Evolutionary conservation across 1,140 invertebrate species (phyloP), one percentile per base, ranked within the genome.

Genomic region (Zaprionus nigranus): DNA sequence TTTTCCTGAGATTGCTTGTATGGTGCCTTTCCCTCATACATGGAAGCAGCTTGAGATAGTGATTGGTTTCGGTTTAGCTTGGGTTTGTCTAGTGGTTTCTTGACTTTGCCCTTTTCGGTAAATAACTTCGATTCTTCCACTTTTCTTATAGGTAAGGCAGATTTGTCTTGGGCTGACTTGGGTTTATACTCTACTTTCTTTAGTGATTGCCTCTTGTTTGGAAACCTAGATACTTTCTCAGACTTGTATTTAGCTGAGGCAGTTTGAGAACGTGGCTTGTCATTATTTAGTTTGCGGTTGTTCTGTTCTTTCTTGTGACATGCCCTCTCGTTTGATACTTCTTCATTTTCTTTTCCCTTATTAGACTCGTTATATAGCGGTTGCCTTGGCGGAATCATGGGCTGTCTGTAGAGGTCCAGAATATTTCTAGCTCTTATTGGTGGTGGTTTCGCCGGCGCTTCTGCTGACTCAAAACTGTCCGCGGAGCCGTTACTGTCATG

Each of bases 401-500:
- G 11, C 12, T 11, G 49, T 24, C 24, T 63, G 49, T 56, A 70
- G 5, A 34, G 17, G 0, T 43, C 30, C 7, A 70, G 17, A n/a
- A 64, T 34, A 7, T 49, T 58, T 49, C 36, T 30, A 38, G 9
- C 6, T 24, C 24, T 43, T 20, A 7, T 30, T 22, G 6, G 5
- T 11, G 17, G 11, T 6, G 28, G 3, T 15, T 65, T 49, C 11
- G 15, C 1, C 15, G 34, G 5, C 22, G 4, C 34, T 2, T 38
- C 11, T 5, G 5, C 5, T 2, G n/a, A 15, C 12, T 63, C 58
- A 28, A 63, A 63, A n/a, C 67, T 64, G 9, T 71, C 43, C 11
- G 40, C 13, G 13, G 61, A 72, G 26, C 34, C 51, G 24, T 12
- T 58, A 53, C 59, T 69, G 38, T 2, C 11, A 20, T 46, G 40